These are phyloP conservation scores for Dendrocopos noguchii DNA, from an alignment of 2,113 vertebrate species.

Conservation along the genomic window DNA sequence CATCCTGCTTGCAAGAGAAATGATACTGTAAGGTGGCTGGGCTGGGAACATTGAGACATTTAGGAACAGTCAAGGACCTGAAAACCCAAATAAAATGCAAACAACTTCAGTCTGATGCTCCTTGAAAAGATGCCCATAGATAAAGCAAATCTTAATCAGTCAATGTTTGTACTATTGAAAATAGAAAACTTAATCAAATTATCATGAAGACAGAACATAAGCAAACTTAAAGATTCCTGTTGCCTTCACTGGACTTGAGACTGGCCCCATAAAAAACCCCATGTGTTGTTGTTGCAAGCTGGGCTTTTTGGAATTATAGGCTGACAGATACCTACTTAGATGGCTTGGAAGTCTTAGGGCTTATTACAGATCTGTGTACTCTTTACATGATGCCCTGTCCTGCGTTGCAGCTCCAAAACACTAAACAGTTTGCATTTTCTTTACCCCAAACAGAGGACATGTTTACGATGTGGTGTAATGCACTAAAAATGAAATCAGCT, in stretches of 20 bases:
- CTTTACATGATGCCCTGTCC: not conserved
- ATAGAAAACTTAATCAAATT: not conserved
- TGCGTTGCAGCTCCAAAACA: not conserved
- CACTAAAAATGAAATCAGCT: not conserved
- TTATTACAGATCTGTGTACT: not conserved
- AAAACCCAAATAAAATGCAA: not conserved
- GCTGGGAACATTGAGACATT: not conserved
- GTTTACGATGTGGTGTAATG: not conserved
- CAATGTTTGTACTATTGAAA: not conserved
- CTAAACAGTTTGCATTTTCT: not conserved
- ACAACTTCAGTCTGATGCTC: not conserved
- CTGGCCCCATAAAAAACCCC: not conserved
- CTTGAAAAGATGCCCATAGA: not conserved
- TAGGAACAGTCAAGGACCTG: not conserved
- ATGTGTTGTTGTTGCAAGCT: not conserved
- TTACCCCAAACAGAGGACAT: not conserved
- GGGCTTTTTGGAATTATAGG: not conserved
- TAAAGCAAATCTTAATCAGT: not conserved
- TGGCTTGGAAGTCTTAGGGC: not conserved
- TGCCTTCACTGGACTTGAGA: not conserved
- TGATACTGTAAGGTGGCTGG: not conserved
- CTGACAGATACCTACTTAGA: not conserved
- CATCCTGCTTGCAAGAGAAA: not conserved
- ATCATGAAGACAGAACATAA: not conserved
- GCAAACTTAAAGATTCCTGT: not conserved